phyloP scores from a whole-genome alignment of 2,797 vertebrate genomes.

The Rhynchonycteris naso region DNA sequence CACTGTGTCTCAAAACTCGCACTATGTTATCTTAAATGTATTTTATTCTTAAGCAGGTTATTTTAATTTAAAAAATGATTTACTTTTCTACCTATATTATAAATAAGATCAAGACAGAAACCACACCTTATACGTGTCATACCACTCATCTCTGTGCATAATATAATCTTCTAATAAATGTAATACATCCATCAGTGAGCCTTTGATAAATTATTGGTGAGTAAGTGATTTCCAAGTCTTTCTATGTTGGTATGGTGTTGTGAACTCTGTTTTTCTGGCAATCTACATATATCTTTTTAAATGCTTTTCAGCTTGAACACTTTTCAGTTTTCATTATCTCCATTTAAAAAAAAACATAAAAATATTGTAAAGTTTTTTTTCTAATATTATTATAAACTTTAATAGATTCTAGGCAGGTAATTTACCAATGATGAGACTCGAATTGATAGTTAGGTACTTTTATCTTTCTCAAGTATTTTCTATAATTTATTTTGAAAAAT shows the following conservation, averaged over 20 bases:
- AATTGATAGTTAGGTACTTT: neutral
- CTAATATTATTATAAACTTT: neutral
- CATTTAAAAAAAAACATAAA: neutral
- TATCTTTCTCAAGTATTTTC: neutral
- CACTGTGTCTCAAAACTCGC: neutral
- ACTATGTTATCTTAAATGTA: neutral
- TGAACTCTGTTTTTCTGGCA: neutral
- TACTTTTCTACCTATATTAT: neutral
- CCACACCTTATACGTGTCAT: neutral
- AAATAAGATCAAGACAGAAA: neutral
- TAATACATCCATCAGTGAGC: neutral
- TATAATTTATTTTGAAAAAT: slow-evolving; percentile 21
- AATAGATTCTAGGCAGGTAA: neutral
- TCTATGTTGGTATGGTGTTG: neutral
- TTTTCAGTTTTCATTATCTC: slow-evolving; percentile 17
- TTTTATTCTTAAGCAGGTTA: neutral
- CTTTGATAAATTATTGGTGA: neutral
- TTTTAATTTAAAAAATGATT: neutral
- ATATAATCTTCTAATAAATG: neutral
- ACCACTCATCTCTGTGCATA: neutral
- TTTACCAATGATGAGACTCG: neutral
- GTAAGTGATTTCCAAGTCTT: neutral
- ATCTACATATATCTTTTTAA: neutral
- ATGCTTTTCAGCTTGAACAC: neutral
- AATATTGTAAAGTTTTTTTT: neutral